phyloP scores from a whole-genome alignment of 2,113 vertebrate species.

The Eptesicus fuscus region DNA sequence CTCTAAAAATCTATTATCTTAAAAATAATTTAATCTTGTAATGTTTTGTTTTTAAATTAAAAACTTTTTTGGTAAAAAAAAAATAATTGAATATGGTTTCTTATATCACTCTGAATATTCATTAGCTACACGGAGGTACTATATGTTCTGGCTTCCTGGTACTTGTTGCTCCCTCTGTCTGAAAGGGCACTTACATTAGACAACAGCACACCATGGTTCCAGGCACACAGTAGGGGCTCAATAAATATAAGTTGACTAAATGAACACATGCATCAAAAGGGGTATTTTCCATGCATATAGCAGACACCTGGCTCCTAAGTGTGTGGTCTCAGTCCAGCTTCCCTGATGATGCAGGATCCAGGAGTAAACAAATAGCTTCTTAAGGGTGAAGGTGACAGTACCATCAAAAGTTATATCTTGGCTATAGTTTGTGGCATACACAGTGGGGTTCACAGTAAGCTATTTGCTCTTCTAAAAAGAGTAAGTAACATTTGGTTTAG shows the following conservation, averaged over 20 bases:
- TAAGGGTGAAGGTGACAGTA: background rate
- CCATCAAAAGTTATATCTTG: background rate
- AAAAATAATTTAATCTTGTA: background rate
- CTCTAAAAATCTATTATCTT: constrained; percentile 6
- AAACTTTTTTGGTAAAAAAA: background rate
- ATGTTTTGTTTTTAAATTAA: constrained; percentile 21
- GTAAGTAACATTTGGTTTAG: background rate
- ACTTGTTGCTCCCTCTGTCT: background rate
- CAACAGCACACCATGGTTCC: background rate
- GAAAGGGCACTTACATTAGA: background rate
- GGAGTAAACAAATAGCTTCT: background rate
- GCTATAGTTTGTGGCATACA: background rate
- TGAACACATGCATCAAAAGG: background rate
- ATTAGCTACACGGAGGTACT: background rate
- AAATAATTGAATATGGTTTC: background rate
- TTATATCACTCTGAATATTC: background rate
- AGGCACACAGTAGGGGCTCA: background rate
- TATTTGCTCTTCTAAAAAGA: background rate
- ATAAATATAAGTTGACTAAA: background rate
- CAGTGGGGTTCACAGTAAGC: background rate
- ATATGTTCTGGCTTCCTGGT: background rate
- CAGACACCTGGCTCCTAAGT: background rate
- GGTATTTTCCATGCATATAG: background rate
- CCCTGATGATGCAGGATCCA: background rate
- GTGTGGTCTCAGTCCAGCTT: background rate